A percentile compares a stretch with the other conserved stretches of the same genome.
These are phyloP conservation scores for Drosophila murphyi DNA, from an alignment of 1,140 invertebrate species.

Conservation along the genomic window DNA sequence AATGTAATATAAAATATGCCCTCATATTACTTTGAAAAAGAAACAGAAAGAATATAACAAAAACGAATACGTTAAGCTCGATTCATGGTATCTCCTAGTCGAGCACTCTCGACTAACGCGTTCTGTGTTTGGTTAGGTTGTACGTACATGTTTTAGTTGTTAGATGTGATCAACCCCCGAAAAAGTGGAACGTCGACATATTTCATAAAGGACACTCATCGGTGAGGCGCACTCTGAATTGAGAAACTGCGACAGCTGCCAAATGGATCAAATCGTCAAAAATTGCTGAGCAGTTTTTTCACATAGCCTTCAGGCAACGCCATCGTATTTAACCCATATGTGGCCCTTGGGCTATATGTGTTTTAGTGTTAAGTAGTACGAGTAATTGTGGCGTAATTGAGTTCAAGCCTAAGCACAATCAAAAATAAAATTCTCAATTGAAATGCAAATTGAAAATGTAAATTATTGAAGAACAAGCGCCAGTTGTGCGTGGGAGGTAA, in stretches of 20 bases:
- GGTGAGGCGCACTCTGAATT: slow-evolving; percentile 20
- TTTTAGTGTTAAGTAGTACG: slow-evolving; percentile 2
- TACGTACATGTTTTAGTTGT: background rate
- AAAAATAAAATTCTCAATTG: slow-evolving; percentile 46
- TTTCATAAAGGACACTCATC: slow-evolving; percentile 47
- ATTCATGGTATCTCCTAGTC: too few relatives aligned
- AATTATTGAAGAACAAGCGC: slow-evolving; percentile 17
- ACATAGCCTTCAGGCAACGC: slow-evolving; percentile 17
- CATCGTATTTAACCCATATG: slow-evolving; percentile 63
- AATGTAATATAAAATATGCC: too few relatives aligned
- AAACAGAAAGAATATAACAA: too few relatives aligned
- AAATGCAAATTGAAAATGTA: slow-evolving; percentile 66
- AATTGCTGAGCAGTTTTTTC: slow-evolving; percentile 38
- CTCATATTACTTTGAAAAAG: too few relatives aligned
- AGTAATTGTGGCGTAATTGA: slow-evolving; percentile 65
- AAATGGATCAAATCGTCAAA: slow-evolving; percentile 24
- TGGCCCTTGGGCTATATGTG: slow-evolving; percentile 31
- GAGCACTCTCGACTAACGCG: too few relatives aligned
- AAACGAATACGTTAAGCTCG: too few relatives aligned
- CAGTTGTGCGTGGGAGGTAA: slow-evolving; percentile 1
- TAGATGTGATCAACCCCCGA: slow-evolving; percentile 26
- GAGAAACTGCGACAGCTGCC: slow-evolving; percentile 50
- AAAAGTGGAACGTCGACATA: slow-evolving; percentile 34
- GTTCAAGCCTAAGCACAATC: slow-evolving; percentile 54
- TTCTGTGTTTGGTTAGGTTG: too few relatives aligned